Percentiles rank a stretch among this genome's conserved stretches.
Conservation (phyloP, 2,888 invertebrate genomes). For the Oligia strigilis region DNA sequence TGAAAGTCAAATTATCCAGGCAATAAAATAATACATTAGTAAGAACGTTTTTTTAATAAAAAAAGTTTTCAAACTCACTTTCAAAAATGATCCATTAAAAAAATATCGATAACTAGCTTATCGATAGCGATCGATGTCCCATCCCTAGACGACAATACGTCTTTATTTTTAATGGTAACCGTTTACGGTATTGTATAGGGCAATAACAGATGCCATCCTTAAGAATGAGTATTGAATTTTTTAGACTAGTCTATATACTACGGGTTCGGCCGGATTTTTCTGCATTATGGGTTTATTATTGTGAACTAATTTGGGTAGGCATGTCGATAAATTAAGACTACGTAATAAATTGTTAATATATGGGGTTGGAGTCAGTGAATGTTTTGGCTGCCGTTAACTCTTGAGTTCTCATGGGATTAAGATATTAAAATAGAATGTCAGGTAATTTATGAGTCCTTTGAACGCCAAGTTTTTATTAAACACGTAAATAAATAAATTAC, state of each 20-base stretch:
- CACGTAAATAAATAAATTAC: not conserved
- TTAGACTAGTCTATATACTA: conserved; percentile 34
- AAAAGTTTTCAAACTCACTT: no score
- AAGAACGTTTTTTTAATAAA: no score
- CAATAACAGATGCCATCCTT: conserved; percentile 64
- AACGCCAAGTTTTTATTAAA: not conserved
- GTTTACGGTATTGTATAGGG: conserved; percentile 64
- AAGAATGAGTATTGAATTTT: conserved; percentile 59
- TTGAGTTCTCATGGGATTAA: conserved; percentile 22
- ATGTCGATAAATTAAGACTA: conserved; percentile 49
- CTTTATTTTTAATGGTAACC: conserved; percentile 71
- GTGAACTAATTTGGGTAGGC: conserved; percentile 46
- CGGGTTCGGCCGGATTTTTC: conserved; percentile 47
- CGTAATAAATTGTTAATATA: conserved; percentile 32
- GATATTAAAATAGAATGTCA: conserved; percentile 6
- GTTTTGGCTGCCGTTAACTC: not conserved
- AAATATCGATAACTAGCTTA: conserved; percentile 41
- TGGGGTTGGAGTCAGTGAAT: not conserved
- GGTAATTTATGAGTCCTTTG: not conserved
- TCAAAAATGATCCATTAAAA: conserved; percentile 6
- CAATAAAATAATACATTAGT: no score
- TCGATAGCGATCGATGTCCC: conserved; percentile 44
- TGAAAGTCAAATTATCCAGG: not conserved
- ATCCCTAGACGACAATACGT: conserved; percentile 69
- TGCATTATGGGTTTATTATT: conserved; percentile 36